Conservation (phyloP, 1,140 invertebrate genomes). For the Acromyrmex echinatior region DNA sequence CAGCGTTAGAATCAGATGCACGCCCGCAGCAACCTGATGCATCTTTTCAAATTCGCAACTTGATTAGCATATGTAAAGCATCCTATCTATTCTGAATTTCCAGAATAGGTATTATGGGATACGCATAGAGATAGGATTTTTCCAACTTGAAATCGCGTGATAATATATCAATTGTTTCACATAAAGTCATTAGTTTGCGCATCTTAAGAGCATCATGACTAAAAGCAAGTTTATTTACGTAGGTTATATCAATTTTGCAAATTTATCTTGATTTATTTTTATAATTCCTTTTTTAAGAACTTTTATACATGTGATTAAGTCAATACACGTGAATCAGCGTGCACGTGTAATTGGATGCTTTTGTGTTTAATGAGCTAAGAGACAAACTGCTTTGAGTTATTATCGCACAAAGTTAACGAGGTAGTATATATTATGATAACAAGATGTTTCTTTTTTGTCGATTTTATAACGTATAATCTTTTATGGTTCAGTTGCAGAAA, state of each 20-base stretch:
- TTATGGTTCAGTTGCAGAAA: neutral
- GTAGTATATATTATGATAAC: neutral
- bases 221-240: neutral
- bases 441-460: neutral
- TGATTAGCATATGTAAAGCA: conserved; percentile 45
- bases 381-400: conserved; percentile 18
- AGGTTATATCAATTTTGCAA: neutral
- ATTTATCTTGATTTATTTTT: neutral
- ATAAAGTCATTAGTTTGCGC: neutral
- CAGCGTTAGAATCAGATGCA: neutral
- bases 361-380: conserved; percentile 13
- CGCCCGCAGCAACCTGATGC: conserved; percentile 37
- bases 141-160: conserved; percentile 2
- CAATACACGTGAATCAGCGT: neutral
- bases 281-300: neutral
- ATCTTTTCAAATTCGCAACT: conserved; percentile 22
- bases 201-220: neutral
- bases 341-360: neutral
- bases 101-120: neutral
- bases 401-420: conserved; percentile 31
- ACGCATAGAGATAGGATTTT: neutral
- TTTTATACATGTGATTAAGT: conserved; percentile 19
- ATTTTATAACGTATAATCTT: neutral
- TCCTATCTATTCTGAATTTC: neutral
- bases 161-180: neutral